A percentile compares a stretch with the other conserved stretches of the same genome.
Conservation (phyloP, 2,113 vertebrate genomes). For the Puntigrus tetrazona region DNA sequence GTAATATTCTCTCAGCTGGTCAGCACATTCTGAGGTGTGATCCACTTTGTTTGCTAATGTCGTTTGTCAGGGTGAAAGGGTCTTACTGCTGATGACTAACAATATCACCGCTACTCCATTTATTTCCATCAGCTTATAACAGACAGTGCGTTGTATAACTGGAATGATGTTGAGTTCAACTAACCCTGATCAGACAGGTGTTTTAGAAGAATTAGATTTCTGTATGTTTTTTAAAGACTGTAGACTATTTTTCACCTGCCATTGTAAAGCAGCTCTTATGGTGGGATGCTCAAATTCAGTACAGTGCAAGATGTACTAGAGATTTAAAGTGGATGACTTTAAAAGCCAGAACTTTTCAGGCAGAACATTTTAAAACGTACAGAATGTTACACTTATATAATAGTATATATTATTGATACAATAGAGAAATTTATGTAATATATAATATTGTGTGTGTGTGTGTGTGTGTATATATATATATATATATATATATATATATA, state of each 20-base stretch:
- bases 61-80: slow-evolving; percentile 6
- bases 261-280: too few species aligned
- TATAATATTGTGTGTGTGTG: too few species aligned
- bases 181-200: background rate
- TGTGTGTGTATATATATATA: too few species aligned
- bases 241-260: too few species aligned
- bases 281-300: background rate
- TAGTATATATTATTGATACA: background rate
- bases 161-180: background rate
- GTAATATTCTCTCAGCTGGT: slow-evolving; percentile 3
- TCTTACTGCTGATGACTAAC: slow-evolving; percentile 9
- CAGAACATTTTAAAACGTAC: too few species aligned
- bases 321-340: background rate
- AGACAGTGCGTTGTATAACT: background rate
- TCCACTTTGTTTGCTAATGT: slow-evolving; percentile 26
- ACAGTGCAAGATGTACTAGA: background rate
- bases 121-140: background rate
- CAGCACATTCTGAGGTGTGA: slow-evolving; percentile 21
- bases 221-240: too few species aligned
- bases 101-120: slow-evolving; percentile 6
- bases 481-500: too few species aligned
- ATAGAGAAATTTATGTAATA: background rate
- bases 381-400: too few species aligned
- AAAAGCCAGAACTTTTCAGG: background rate
- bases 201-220: background rate